Evolutionary conservation across 2,113 vertebrate genomes (phyloP).

Genomic region (Dasyurus viverrinus): DNA sequence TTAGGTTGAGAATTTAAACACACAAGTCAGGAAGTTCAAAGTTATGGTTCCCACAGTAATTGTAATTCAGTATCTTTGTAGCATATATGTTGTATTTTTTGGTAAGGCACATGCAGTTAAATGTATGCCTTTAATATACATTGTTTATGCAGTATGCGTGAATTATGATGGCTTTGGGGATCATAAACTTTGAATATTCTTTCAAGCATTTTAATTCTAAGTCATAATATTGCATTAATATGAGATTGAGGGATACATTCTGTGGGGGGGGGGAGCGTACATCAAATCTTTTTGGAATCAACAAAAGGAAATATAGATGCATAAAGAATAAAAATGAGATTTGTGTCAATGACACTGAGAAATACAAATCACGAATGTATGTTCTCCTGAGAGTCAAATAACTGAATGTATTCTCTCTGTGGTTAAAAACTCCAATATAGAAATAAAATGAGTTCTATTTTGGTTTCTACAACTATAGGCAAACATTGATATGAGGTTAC

Average conservation of each 20-base stretch:
- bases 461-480: background rate
- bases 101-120: background rate
- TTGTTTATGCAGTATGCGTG: background rate
- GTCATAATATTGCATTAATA: slow-evolving; percentile 30
- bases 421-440: background rate
- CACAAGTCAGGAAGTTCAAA: background rate
- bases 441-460: background rate
- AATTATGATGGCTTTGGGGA: background rate
- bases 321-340: slow-evolving; percentile 5
- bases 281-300: slow-evolving; percentile 10
- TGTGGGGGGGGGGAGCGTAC: background rate
- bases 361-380: background rate
- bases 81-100: background rate
- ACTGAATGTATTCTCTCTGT: background rate
- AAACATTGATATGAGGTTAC: background rate
- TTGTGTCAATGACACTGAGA: background rate
- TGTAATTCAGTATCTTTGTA: background rate
- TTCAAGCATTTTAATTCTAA: slow-evolving; percentile 32
- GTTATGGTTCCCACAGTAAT: background rate
- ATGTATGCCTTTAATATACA: background rate
- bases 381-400: background rate
- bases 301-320: background rate
- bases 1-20: background rate
- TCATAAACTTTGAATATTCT: slow-evolving; percentile 7
- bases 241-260: slow-evolving; percentile 4